Base-by-base conservation (phyloP, 2,888 invertebrate genomes). In the Conchocele bisecta region DNA sequence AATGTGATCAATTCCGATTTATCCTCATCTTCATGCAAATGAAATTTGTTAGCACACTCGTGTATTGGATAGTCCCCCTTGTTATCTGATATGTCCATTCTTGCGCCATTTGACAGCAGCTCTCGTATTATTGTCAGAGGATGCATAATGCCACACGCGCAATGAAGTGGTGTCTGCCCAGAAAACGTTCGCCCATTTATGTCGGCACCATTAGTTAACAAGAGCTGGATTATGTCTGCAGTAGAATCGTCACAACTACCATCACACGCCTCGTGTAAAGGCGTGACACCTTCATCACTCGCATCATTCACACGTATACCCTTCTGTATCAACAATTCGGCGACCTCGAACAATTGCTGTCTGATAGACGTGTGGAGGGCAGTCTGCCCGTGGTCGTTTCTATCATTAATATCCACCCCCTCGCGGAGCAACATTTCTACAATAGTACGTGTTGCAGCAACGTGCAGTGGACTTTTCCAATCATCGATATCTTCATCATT, bases 391-490 rank as follows among this genome's bases (percentile, higher is more conserved):
- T 69, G 26, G 20, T 26, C 42, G 31, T 76, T 59, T 26, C 20
- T n/a, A 9, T 42, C 42, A 39, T 72, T 61, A 0, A 68, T 37
- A 28, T 53, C 39, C n/a, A 66, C 72, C 5, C 75, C 75, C n/a
- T n/a, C n/a, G n/a, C n/a, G n/a, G n/a, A n/a, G n/a, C n/a, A n/a
- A n/a, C n/a, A n/a, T n/a, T n/a, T n/a, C n/a, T n/a, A n/a, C n/a
- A n/a, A n/a, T n/a, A n/a, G n/a, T n/a, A n/a, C n/a, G n/a, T n/a
- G n/a, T n/a, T n/a, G n/a, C n/a, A n/a, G n/a, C n/a, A n/a, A n/a
- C n/a, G n/a, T n/a, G n/a, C n/a, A n/a, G n/a, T n/a, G n/a, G n/a
- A n/a, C n/a, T n/a, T n/a, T n/a, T n/a, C n/a, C n/a, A n/a, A n/a
- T n/a, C n/a, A n/a, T n/a, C n/a, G n/a, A n/a, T n/a, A n/a, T n/a